phyloP scores from a whole-genome alignment of 2,888 invertebrate species.

The Coelogynopora nodosa region DNA sequence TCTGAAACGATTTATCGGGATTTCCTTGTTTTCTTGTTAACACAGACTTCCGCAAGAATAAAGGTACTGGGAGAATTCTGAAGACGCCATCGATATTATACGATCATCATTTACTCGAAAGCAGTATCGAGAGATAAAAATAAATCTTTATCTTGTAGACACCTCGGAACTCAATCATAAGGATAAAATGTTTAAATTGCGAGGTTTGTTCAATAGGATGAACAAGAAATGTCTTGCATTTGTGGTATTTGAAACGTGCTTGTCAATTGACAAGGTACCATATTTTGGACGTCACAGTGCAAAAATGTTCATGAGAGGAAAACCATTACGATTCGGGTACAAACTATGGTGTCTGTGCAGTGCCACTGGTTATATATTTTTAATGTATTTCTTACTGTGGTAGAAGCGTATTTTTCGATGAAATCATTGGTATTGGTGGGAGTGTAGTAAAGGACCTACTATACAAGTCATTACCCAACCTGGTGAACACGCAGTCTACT shows the following conservation, averaged over 20 bases:
- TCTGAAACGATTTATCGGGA: not conserved
- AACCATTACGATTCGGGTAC: constrained; percentile 50
- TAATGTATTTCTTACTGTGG: not conserved
- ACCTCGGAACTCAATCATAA: constrained; percentile 44
- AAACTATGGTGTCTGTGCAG: constrained; percentile 49
- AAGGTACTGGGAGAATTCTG: not conserved
- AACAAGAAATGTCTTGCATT: too few species aligned
- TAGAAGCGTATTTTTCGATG: not conserved
- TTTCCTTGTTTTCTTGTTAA: not conserved
- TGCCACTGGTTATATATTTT: not conserved
- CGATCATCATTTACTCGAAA: not conserved
- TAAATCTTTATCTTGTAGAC: constrained; percentile 45
- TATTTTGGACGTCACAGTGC: constrained; percentile 53
- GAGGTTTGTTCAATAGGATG: too few species aligned
- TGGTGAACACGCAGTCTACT: constrained; percentile 39
- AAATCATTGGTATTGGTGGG: not conserved
- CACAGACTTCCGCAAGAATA: not conserved
- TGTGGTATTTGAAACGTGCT: too few species aligned
- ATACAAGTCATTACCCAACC: too few species aligned
- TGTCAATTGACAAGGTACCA: too few species aligned
- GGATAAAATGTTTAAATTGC: too few species aligned
- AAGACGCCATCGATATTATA: not conserved
- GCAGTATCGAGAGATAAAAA: constrained; percentile 53
- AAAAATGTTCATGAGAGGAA: constrained; percentile 50
- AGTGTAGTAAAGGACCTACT: not conserved